Base-by-base conservation (phyloP, 2,888 invertebrate genomes). In the Cerastis rubricosa region DNA sequence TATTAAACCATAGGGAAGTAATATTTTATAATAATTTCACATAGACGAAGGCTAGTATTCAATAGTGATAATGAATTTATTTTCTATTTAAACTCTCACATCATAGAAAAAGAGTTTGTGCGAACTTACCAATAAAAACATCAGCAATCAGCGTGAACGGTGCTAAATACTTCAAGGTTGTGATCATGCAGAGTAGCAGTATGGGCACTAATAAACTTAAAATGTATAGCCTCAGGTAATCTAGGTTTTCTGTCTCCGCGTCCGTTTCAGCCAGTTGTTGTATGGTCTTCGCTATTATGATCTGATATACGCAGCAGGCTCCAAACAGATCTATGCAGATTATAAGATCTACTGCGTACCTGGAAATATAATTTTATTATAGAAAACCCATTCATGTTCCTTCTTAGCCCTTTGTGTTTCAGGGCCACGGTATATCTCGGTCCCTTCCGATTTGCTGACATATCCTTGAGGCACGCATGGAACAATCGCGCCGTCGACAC, bases 251-350 rank as follows among this genome's bases (percentile, higher is more conserved):
- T 0, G 49, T 74, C 8, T 90, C 80, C 0, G 84, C 90, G 0
- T 89, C 87, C 0, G 86, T 80, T 63, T 94, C 92, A 0, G 93
- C 85, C 3, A 96, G 81, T 78, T 95, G 95, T 71, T 94, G 93
- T 8, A 96, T 92, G 0, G 96, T 95, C 81, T 95, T 95, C 0
- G 96, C 96, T 86, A 96, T 96, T 35, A 96, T 96, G 54, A 96
- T 95, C 76, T 95, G 94, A 84, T 96, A 96, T 0, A 96, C 96
- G 78, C 95, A 95, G 81, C 96, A 96, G 0, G 96, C 95, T 0
- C 96, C 96, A 64, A 96, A 96, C 0, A 96, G 88, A 68, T 96
- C 96, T 67, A 96, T 91, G 80, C 96, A 96, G 47, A 96, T 95
- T 17, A 88, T 91, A 5, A 92, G 6, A 78, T 96, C 96, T 9